phyloP scores from a whole-genome alignment of 2,113 vertebrate genomes.

The Arvicanthis niloticus region DNA sequence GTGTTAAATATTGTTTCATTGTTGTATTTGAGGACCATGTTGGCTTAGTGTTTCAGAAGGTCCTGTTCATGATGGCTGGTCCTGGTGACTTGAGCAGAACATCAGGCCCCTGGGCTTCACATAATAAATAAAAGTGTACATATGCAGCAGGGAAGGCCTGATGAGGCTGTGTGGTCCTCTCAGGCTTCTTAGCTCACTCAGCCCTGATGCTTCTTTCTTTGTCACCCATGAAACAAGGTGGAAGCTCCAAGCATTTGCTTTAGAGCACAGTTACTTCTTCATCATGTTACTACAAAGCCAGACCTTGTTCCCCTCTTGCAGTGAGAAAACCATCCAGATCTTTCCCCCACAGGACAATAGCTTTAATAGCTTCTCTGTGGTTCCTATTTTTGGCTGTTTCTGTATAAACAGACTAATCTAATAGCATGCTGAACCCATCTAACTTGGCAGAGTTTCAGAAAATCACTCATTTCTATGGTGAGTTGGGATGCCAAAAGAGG shows the following conservation, averaged over 20 bases:
- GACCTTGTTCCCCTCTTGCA: slow-evolving; percentile 88
- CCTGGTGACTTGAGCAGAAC: too few species aligned
- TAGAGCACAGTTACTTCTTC: slow-evolving; percentile 85
- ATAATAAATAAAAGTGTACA: slow-evolving; percentile 62
- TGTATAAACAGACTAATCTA: slow-evolving; percentile 92
- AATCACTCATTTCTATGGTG: slow-evolving; percentile 90
- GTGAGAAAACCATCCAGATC: slow-evolving; percentile 87
- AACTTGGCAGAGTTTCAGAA: slow-evolving; percentile 91
- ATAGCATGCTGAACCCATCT: slow-evolving; percentile 90
- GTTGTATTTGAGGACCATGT: background rate
- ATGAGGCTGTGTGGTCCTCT: slow-evolving; percentile 30
- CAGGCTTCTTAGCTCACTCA: slow-evolving; percentile 79
- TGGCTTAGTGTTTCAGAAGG: background rate
- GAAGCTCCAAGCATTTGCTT: slow-evolving; percentile 84
- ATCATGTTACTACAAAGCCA: slow-evolving; percentile 87
- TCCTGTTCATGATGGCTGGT: background rate
- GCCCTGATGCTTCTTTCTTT: slow-evolving; percentile 85
- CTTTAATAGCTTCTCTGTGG: slow-evolving; percentile 89
- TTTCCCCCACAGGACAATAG: slow-evolving; percentile 88
- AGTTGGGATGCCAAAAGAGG: slow-evolving; percentile 82
- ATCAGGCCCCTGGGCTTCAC: slow-evolving; percentile 58
- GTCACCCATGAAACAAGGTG: slow-evolving; percentile 85
- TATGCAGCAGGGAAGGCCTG: slow-evolving; percentile 41
- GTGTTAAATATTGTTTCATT: background rate
- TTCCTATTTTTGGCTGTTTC: slow-evolving; percentile 91